Base-by-base conservation (phyloP, 2,113 vertebrate species). In the Rattus rattus region DNA sequence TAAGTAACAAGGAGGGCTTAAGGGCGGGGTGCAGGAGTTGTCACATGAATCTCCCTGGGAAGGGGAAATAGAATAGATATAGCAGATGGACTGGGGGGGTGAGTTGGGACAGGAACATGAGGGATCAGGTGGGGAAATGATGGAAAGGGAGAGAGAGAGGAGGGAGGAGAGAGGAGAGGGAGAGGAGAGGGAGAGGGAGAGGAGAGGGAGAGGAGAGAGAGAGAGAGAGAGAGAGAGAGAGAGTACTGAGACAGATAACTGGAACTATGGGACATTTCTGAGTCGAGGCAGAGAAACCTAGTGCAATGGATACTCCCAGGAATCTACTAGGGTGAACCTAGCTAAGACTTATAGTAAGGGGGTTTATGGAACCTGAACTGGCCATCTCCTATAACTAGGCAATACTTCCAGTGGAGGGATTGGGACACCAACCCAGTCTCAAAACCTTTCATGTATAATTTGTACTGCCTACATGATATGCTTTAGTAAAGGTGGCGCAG, bases 21-120 rank as follows among this genome's bases (percentile, higher is more conserved):
- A n/a, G 33, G 33, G 8, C 0, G 9, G 49, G 6, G 67, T 19
- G 8, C 0, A 19, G 49, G 6, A 33, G 13, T 2, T 43, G n/a
- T 69, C 3, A 10, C 33, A 56, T n/a, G 5, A 54, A 56, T 56
- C 20, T n/a, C 33, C 30, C 52, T 81, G 33, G 33, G 5, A 56
- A 56, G 30, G 52, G 79, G 52, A 81, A 81, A 56, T 81, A 80
- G 72, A 73, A 73, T 73, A 43, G 72, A 43, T 43, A 75, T 11
- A 43, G 72, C 72, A 75, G n/a, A 1, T 75, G 20, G n/a, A 43
- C 72, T 75, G 20, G n/a, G 43, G 43, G 67, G 20, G 72, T 43
- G n/a, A 11, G 20, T 43, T 11, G 72, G 20, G 30, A 22, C 52
- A 54, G 16, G 8, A 54, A 36, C 52, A 80, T 54, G 30, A 54